These are phyloP conservation scores for Drosophila picticornis DNA, from an alignment of 2,888 invertebrate genomes.

Conservation along the genomic window DNA sequence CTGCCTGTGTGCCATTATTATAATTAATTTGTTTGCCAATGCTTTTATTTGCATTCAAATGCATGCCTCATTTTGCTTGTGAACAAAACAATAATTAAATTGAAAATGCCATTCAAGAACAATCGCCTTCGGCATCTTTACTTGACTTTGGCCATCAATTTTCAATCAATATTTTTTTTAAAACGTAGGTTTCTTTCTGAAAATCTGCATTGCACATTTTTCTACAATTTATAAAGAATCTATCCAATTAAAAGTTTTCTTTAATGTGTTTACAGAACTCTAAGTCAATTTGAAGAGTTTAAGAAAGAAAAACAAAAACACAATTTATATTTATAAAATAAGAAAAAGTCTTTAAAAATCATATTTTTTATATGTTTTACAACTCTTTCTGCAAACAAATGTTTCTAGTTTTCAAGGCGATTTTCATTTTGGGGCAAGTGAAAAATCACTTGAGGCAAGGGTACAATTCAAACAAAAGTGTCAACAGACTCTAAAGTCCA, in stretches of 20 bases:
- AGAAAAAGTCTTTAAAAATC: background rate
- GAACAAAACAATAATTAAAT: conserved; percentile 5
- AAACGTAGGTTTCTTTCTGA: background rate
- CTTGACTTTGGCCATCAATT: background rate
- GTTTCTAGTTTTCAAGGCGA: background rate
- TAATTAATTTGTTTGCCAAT: background rate
- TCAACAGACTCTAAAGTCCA: background rate
- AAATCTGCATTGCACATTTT: background rate
- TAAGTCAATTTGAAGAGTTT: background rate
- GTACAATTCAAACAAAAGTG: background rate
- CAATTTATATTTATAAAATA: no score
- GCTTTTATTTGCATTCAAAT: background rate
- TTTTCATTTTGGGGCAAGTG: background rate
- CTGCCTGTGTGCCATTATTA: background rate
- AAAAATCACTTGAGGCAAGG: background rate
- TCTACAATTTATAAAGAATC: background rate
- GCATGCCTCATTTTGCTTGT: background rate
- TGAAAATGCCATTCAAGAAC: background rate
- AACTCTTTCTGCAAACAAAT: background rate
- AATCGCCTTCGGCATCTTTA: background rate
- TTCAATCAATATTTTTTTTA: no score
- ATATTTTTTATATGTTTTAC: background rate
- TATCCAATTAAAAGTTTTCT: background rate
- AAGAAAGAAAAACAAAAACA: background rate
- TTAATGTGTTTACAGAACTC: background rate